Percentiles rank a stretch among this genome's conserved stretches.
These are phyloP conservation scores for Boleophthalmus pectinirostris DNA, from an alignment of 2,113 vertebrate genomes.

Conservation along the genomic window DNA sequence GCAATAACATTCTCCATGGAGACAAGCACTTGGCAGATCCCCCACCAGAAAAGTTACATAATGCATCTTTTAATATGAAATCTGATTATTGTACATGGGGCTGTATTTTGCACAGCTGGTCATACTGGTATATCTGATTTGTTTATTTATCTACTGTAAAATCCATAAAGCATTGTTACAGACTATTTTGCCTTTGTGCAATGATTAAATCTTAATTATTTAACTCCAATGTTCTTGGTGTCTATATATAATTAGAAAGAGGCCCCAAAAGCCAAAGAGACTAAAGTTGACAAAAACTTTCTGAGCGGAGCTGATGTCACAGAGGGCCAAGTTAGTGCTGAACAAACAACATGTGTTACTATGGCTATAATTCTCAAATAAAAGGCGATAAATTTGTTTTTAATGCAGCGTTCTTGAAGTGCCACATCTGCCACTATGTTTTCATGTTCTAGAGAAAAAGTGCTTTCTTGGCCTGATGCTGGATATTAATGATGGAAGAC, in stretches of 20 bases:
- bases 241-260: background rate
- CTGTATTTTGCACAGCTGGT: background rate
- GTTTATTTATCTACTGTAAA: slow-evolving; percentile 27
- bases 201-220: background rate
- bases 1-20: too few species aligned
- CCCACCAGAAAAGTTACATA: background rate
- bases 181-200: background rate
- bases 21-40: too few species aligned
- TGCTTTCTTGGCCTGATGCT: slow-evolving; percentile 6
- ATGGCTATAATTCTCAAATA: slow-evolving; percentile 26
- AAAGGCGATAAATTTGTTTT: slow-evolving; percentile 36
- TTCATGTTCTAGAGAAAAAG: slow-evolving; percentile 8
- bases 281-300: slow-evolving; percentile 17
- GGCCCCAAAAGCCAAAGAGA: background rate
- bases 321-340: slow-evolving; percentile 3
- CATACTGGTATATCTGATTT: background rate
- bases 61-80: background rate
- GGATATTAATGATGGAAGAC: background rate
- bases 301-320: slow-evolving; percentile 2
- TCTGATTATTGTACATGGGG: background rate
- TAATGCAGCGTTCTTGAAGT: slow-evolving; percentile 21
- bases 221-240: background rate
- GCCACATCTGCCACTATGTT: slow-evolving; percentile 30
- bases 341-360: slow-evolving; percentile 38
- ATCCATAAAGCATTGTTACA: slow-evolving; percentile 15